phyloP scores from a whole-genome alignment of 2,797 vertebrate genomes.

The Lepus oiostolus region DNA sequence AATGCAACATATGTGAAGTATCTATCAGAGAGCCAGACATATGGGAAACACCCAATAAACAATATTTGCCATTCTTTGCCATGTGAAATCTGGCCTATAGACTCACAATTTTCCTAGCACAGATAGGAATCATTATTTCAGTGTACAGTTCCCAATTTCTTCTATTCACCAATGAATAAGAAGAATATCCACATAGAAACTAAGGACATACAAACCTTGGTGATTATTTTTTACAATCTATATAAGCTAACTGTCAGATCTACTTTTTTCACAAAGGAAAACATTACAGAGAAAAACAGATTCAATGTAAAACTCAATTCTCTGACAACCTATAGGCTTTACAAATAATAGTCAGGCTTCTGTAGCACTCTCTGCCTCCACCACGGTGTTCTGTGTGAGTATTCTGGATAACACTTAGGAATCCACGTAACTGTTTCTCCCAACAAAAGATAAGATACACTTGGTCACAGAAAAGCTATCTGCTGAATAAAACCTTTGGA shows the following conservation, averaged over 20 bases:
- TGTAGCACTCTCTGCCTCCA: not conserved
- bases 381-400: not conserved
- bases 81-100: not conserved
- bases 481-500: constrained; percentile 48
- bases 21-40: not conserved
- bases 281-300: not conserved
- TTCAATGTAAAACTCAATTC: constrained; percentile 44
- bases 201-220: not conserved
- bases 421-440: not conserved
- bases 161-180: not conserved
- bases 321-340: constrained; percentile 4
- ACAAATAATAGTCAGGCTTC: not conserved
- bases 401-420: not conserved
- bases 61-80: not conserved
- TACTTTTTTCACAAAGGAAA: constrained; percentile 44
- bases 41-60: not conserved
- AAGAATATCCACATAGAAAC: not conserved
- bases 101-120: not conserved
- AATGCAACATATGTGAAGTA: not conserved
- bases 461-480: not conserved
- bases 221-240: not conserved
- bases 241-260: not conserved
- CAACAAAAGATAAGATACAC: not conserved
- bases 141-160: not conserved
- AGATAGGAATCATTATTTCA: not conserved